Conservation (phyloP, 2,797 vertebrate species). For the Schizothorax lantsangensis region DNA sequence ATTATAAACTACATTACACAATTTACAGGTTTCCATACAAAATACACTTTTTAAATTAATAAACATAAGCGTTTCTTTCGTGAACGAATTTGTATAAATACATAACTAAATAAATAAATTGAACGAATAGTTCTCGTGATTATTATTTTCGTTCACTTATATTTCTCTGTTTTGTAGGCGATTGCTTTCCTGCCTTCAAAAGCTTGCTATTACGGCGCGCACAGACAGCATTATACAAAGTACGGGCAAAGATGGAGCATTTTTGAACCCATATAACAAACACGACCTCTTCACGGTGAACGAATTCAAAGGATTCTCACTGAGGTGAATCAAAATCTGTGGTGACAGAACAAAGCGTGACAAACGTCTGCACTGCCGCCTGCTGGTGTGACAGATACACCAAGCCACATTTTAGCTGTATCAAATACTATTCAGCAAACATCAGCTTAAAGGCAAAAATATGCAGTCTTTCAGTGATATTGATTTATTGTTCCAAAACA, state of each 20-base stretch:
- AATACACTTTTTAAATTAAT: not conserved
- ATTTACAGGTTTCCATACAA: not conserved
- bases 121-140: not conserved
- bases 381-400: not conserved
- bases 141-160: not conserved
- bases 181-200: not conserved
- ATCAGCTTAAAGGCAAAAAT: not conserved
- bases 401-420: not conserved
- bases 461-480: not conserved
- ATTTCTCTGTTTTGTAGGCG: not conserved
- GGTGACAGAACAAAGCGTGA: not conserved
- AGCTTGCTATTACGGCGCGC: not conserved
- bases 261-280: not conserved
- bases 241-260: not conserved
- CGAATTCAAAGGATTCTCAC: not conserved
- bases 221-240: not conserved
- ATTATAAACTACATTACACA: not conserved
- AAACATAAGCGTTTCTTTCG: not conserved
- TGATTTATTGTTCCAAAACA: constrained; percentile 36
- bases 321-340: not conserved
- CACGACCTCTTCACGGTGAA: not conserved
- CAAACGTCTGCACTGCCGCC: not conserved
- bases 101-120: not conserved
- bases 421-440: not conserved
- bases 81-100: not conserved